These are phyloP conservation scores for Cataglyphis livida DNA, from an alignment of 2,888 invertebrate species.

Conservation along the genomic window DNA sequence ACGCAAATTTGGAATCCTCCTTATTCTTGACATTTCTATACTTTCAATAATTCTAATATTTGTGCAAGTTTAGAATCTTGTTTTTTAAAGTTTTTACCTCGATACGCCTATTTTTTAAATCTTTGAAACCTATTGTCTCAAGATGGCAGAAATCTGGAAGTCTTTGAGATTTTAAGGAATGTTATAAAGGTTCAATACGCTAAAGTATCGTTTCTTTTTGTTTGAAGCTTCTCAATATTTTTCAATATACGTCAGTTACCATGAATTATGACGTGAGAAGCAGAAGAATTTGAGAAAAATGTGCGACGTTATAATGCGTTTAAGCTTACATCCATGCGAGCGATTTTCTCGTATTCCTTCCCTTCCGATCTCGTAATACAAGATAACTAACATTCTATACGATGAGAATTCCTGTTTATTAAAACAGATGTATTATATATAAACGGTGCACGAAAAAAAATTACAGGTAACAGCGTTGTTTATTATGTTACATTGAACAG, in stretches of 20 bases:
- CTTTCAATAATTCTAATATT: not conserved
- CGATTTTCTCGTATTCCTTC: slow-evolving; percentile 4
- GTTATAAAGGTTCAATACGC: not conserved
- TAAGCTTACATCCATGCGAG: not conserved
- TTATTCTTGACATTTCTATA: not conserved
- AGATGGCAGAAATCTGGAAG: not conserved
- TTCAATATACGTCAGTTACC: not conserved
- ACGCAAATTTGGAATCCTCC: not conserved
- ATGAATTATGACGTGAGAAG: slow-evolving; percentile 10
- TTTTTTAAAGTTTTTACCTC: not conserved
- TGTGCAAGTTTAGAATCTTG: not conserved
- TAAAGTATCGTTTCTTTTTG: not conserved
- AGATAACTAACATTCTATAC: slow-evolving; percentile 7
- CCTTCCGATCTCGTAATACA: slow-evolving; percentile 13
- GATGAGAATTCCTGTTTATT: slow-evolving; percentile 43
- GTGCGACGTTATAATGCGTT: not conserved
- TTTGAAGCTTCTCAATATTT: not conserved
- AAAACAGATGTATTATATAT: slow-evolving; percentile 64
- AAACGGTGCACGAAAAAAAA: slow-evolving; percentile 46
- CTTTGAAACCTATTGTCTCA: not conserved
- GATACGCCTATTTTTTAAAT: not conserved
- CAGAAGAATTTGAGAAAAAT: not conserved
- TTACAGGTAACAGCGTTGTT: slow-evolving; percentile 61
- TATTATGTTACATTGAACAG: slow-evolving; percentile 64
- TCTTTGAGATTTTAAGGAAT: not conserved